Evolutionary conservation across 92 coral and sea anemone species (phyloP).

Genomic region (Zoanthus sociatus): DNA sequence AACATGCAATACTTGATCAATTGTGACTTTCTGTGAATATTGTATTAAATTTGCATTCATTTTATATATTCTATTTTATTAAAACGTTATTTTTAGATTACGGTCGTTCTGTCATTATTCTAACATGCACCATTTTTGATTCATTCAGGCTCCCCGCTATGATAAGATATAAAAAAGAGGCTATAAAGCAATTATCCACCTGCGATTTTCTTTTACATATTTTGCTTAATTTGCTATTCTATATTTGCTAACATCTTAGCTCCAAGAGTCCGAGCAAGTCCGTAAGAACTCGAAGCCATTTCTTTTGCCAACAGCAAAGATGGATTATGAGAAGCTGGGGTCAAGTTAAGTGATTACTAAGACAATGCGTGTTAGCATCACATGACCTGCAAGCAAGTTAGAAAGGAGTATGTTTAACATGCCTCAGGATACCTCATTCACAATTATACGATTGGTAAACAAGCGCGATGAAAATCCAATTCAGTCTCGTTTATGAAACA

Average conservation of each 20-base stretch:
- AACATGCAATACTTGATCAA: conserved; percentile 8
- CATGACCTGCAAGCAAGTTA: conserved; percentile 18
- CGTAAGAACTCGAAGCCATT: background rate
- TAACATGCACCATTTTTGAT: background rate
- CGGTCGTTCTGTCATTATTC: background rate
- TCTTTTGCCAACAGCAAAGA: conserved; percentile 20
- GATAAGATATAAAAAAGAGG: background rate
- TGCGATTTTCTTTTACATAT: background rate
- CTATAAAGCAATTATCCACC: background rate
- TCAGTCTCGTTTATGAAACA: conserved; percentile 29
- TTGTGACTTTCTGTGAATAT: background rate
- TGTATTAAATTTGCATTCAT: conserved; percentile 34
- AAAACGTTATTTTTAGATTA: background rate
- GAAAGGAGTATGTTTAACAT: conserved; percentile 15
- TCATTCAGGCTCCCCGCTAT: background rate
- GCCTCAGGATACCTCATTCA: conserved; percentile 33
- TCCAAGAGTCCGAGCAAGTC: background rate
- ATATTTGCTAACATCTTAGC: background rate
- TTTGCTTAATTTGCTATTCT: background rate
- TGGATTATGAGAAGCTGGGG: conserved; percentile 38
- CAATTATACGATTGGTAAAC: conserved; percentile 41
- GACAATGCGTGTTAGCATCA: background rate
- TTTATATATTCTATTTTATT: background rate
- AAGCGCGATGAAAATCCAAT: conserved; percentile 34
- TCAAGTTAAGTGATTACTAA: conserved; percentile 36